Percentiles rank a stretch among this genome's conserved stretches.
phyloP scores from a whole-genome alignment of 2,797 vertebrate species.

The Sebastes oblongus region DNA sequence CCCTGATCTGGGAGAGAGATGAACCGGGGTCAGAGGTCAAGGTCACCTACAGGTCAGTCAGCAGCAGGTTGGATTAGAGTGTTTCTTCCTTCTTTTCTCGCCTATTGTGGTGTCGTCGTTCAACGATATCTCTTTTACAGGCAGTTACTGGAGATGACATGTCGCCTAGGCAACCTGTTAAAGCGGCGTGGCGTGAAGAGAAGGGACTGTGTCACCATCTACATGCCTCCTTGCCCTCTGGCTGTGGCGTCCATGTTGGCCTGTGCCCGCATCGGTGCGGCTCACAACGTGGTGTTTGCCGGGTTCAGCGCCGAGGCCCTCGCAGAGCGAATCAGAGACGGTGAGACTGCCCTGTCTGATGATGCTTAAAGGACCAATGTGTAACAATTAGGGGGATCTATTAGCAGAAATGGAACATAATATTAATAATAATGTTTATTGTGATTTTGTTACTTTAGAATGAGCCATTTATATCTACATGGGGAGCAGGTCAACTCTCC shows the following conservation, averaged over 20 bases:
- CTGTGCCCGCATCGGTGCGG: conserved; percentile 90
- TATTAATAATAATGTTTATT: no score
- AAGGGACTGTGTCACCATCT: conserved; percentile 94
- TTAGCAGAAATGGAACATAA: no score
- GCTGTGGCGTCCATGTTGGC: conserved; percentile 95
- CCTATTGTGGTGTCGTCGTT: not conserved
- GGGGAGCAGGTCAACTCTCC: no score
- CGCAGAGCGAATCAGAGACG: conserved; percentile 90
- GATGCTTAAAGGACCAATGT: not conserved
- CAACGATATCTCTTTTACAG: conserved; percentile 65
- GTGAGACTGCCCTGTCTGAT: conserved; percentile 77
- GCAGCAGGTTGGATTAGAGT: not conserved
- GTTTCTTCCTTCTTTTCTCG: not conserved
- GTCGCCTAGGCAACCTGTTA: conserved; percentile 92
- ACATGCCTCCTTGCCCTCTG: conserved; percentile 91
- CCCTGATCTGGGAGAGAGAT: conserved; percentile 96
- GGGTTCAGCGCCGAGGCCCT: conserved; percentile 94
- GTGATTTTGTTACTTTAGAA: no score
- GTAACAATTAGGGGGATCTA: no score
- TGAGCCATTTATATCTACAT: no score
- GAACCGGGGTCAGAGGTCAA: conserved; percentile 90
- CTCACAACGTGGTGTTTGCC: conserved; percentile 93
- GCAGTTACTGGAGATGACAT: conserved; percentile 93
- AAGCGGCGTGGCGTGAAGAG: conserved; percentile 86
- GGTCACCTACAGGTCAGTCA: conserved; percentile 89